These are phyloP conservation scores for Cloeon dipterum DNA, from an alignment of 2,888 invertebrate genomes.

Conservation along the genomic window DNA sequence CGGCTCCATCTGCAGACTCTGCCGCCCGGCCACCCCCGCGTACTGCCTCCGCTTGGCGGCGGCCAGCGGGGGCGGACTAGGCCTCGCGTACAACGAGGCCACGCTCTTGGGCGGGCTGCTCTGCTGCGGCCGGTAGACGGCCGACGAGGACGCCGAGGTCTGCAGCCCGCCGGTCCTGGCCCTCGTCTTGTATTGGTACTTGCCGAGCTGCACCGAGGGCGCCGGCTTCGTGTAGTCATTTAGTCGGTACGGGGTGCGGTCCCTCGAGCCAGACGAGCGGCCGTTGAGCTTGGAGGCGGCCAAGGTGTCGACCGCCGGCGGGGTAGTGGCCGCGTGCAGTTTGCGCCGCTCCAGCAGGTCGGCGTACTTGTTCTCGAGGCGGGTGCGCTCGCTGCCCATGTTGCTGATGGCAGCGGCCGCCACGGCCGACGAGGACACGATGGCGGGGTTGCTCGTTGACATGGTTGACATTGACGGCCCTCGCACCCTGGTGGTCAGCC, in stretches of 20 bases:
- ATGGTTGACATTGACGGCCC: constrained; percentile 39
- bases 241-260: constrained; percentile 4
- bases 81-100: neutral
- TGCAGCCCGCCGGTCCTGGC: neutral
- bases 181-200: neutral
- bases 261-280: neutral
- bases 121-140: constrained; percentile 4
- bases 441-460: constrained; percentile 3
- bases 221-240: constrained; percentile 2
- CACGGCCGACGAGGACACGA: constrained; percentile 2
- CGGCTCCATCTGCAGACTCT: neutral
- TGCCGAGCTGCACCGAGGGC: neutral
- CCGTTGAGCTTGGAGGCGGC: neutral
- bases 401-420: constrained; percentile 20
- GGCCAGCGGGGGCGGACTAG: constrained; percentile 1
- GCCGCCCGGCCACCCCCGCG: neutral
- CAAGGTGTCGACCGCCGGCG: neutral
- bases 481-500: constrained; percentile 46
- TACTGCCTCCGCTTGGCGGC: neutral
- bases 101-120: constrained; percentile 8
- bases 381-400: constrained; percentile 33
- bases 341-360: constrained; percentile 32
- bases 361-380: constrained; percentile 58
- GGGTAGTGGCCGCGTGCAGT: neutral
- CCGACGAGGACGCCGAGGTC: neutral